These are phyloP conservation scores for Astropecten irregularis DNA, from an alignment of 53 echinoderm and acorn worm species.

Conservation along the genomic window DNA sequence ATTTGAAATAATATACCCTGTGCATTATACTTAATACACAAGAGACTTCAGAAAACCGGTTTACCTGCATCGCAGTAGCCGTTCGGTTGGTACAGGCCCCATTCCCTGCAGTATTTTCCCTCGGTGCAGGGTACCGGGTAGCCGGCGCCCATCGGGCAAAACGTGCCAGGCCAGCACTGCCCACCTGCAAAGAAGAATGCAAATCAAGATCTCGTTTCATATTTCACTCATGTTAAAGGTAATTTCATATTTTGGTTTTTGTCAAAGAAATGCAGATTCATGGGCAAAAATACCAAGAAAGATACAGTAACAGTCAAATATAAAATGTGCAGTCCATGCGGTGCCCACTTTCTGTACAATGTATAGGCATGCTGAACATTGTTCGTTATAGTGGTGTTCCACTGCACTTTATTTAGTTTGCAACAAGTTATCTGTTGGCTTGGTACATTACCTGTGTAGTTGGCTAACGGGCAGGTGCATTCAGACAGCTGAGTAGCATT, in stretches of 20 bases:
- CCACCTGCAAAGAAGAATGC: conserved; percentile 56
- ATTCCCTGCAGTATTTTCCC: conserved; percentile 84
- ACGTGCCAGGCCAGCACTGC: conserved; percentile 96
- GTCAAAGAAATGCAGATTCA: too few species aligned
- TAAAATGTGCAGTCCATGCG: neutral
- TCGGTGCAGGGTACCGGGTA: conserved; percentile 89
- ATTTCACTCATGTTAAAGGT: too few species aligned
- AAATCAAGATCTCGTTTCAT: neutral
- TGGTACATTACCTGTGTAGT: conserved; percentile 99
- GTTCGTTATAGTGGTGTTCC: too few species aligned
- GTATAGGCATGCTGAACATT: too few species aligned
- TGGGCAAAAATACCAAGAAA: too few species aligned
- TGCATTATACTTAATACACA: too few species aligned
- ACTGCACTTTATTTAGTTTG: too few species aligned
- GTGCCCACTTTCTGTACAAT: too few species aligned
- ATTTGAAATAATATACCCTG: too few species aligned
- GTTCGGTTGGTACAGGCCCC: conserved; percentile 72
- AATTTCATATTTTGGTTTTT: too few species aligned
- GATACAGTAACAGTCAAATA: neutral
- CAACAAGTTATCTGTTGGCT: too few species aligned
- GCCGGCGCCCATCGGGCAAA: conserved; percentile 82
- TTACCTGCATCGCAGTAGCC: conserved; percentile 91
- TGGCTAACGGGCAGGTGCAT: conserved; percentile 87
- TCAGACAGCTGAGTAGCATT: conserved; percentile 94
- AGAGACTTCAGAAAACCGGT: too few species aligned